Percentiles rank a stretch among this genome's conserved stretches.
Conservation (phyloP, 2,113 vertebrate genomes). For the Cheilinus undulatus region DNA sequence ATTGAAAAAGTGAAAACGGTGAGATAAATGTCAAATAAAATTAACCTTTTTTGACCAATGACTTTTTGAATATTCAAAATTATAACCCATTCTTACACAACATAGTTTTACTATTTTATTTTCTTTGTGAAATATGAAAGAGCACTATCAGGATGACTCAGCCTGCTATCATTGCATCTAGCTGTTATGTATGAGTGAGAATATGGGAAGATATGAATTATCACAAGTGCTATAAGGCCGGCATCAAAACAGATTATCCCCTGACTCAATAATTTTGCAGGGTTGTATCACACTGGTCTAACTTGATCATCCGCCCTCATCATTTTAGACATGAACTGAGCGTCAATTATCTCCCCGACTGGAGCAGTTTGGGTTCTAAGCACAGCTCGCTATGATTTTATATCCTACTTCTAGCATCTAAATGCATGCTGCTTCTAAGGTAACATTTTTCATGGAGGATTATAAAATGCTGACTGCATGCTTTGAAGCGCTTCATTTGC, state of each 20-base stretch:
- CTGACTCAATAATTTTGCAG: conserved; percentile 56
- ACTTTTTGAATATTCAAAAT: too few relatives aligned
- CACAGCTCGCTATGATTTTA: conserved; percentile 31
- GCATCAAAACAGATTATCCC: conserved; percentile 59
- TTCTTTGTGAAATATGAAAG: conserved; percentile 45
- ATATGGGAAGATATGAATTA: conserved; percentile 43
- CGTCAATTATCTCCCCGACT: conserved; percentile 38
- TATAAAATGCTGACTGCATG: conserved; percentile 69
- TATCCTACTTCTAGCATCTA: conserved; percentile 43
- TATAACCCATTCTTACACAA: too few relatives aligned
- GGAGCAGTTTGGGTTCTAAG: conserved; percentile 6
- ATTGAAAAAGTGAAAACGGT: too few relatives aligned
- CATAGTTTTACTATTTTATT: conserved; percentile 22
- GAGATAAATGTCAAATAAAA: too few relatives aligned
- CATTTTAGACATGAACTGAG: conserved; percentile 52
- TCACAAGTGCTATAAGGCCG: conserved; percentile 48
- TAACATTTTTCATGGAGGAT: conserved; percentile 70
- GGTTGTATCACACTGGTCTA: conserved; percentile 49
- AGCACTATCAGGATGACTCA: conserved; percentile 13
- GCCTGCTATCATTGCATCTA: conserved; percentile 35
- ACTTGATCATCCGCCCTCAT: conserved; percentile 45
- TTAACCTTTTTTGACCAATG: too few relatives aligned
- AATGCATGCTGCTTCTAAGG: conserved; percentile 26
- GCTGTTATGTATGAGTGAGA: conserved; percentile 33
- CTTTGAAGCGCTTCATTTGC: conserved; percentile 62